phyloP scores from a whole-genome alignment of 2,797 vertebrate genomes.

The Capromys pilorides region DNA sequence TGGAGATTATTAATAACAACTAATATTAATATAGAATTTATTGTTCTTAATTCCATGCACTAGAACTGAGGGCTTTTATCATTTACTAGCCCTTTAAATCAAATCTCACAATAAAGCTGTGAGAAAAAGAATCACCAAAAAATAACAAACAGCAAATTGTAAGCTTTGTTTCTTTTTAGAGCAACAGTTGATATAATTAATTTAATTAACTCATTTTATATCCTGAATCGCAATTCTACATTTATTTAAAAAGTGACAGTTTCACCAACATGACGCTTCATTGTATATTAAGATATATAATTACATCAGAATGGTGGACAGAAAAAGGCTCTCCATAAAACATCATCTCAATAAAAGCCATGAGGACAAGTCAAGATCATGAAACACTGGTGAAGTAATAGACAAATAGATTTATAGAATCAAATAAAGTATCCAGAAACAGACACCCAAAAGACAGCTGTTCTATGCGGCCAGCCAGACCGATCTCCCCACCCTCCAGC shows the following conservation, averaged over 20 bases:
- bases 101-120: conserved; percentile 21
- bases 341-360: background rate
- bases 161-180: background rate
- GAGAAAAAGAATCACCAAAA: conserved; percentile 20
- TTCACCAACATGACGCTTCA: background rate
- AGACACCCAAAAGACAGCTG: background rate
- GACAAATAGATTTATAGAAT: background rate
- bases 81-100: conserved; percentile 27
- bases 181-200: conserved; percentile 2
- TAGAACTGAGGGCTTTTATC: background rate
- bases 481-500: no score
- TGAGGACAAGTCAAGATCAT: background rate
- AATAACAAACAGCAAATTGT: conserved; percentile 30
- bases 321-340: background rate
- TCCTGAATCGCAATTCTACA: conserved; percentile 10
- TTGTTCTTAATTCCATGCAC: background rate
- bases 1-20: background rate
- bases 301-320: background rate
- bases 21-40: conserved; percentile 25
- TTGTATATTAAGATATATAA: conserved; percentile 40
- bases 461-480: no score
- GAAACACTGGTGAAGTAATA: background rate
- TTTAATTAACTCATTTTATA: conserved; percentile 43
- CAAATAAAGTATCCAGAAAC: background rate
- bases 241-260: background rate